phyloP scores from a whole-genome alignment of 2,113 vertebrate species.

The Sphyrna mokarran region DNA sequence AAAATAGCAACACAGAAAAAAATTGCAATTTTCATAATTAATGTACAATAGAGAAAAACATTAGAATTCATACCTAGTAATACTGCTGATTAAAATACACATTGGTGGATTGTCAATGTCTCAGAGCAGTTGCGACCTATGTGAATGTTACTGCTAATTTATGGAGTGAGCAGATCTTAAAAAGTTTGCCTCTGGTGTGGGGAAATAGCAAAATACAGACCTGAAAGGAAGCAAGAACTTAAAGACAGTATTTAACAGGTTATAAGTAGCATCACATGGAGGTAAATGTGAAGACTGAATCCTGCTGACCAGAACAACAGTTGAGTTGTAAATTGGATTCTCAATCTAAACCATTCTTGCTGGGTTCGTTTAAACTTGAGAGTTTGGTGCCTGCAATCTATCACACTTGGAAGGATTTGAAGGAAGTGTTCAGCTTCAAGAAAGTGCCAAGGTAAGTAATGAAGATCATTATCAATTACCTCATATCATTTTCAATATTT shows the following conservation, averaged over 20 bases:
- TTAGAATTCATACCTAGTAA: not conserved
- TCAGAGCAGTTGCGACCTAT: not conserved
- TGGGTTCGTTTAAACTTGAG: not conserved
- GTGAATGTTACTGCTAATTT: not conserved
- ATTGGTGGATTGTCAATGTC: not conserved
- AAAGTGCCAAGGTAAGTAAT: not conserved
- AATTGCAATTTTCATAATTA: not conserved
- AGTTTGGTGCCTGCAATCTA: not conserved
- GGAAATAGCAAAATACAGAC: not conserved
- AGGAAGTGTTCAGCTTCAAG: not conserved
- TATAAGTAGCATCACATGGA: not conserved
- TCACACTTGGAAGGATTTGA: not conserved
- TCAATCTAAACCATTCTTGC: not conserved
- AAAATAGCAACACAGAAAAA: no score
- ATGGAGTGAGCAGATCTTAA: not conserved
- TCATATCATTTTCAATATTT: not conserved
- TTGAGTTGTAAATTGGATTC: not conserved
- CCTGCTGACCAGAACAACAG: not conserved
- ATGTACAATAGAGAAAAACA: not conserved
- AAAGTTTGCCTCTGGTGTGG: not conserved
- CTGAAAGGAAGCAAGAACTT: not conserved
- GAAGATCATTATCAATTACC: not conserved
- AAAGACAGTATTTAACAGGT: not conserved
- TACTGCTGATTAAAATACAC: not conserved
- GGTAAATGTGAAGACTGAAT: not conserved